Evolutionary conservation across 2,113 vertebrate genomes (phyloP).

Genomic region (Hyaena hyaena): DNA sequence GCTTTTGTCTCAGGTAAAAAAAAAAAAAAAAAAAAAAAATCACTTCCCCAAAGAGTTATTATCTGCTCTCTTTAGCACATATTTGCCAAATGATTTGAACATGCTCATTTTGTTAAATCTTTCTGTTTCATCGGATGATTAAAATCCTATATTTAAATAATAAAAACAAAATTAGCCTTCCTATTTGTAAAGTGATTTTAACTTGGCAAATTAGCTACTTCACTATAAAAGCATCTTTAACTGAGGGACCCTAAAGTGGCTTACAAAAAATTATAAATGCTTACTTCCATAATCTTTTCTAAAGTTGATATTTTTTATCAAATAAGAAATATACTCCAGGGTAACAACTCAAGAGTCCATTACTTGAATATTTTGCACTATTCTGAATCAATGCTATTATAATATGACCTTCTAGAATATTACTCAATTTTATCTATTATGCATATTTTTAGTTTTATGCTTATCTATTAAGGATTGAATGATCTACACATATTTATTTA

Average conservation of each 20-base stretch:
- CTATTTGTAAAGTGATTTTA: slow-evolving; percentile 44
- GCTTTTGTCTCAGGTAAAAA: slow-evolving; percentile 1
- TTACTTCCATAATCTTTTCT: neutral
- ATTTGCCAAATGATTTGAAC: slow-evolving; percentile 20
- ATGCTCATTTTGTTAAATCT: slow-evolving; percentile 30
- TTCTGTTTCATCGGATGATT: slow-evolving; percentile 48
- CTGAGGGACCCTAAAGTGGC: neutral
- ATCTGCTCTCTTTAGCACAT: slow-evolving; percentile 17
- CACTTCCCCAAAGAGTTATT: neutral
- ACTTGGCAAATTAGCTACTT: slow-evolving; percentile 29
- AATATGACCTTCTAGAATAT: neutral
- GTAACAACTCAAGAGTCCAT: neutral
- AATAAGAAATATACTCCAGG: neutral
- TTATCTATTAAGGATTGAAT: neutral
- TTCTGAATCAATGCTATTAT: neutral
- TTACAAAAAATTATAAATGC: slow-evolving; percentile 44
- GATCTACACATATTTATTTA: slow-evolving; percentile 20
- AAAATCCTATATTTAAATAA: slow-evolving; percentile 43
- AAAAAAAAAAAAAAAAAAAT: neutral
- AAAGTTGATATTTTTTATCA: slow-evolving; percentile 30
- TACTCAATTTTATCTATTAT: neutral
- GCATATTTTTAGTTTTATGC: neutral
- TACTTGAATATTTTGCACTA: neutral
- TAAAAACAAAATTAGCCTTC: slow-evolving; percentile 48
- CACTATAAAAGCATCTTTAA: neutral